Base-by-base conservation (phyloP, 53 echinoderm and acorn worm genomes). In the Mesocentrotus franciscanus region DNA sequence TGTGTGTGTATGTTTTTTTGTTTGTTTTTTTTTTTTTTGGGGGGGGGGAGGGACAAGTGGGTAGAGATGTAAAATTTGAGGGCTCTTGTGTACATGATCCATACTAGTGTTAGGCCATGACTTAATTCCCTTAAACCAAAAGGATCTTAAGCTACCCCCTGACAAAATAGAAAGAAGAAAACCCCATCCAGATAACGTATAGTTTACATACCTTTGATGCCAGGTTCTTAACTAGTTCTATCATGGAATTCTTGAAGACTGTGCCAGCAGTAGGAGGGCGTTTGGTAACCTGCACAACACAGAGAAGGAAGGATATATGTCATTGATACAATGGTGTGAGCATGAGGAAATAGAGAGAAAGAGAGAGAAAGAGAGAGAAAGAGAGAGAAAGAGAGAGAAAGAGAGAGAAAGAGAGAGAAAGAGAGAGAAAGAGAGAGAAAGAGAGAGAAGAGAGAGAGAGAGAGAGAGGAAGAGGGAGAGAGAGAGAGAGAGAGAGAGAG, bases 241-340 rank as follows among this genome's bases (percentile, higher is more conserved):
- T 98, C 99, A 99, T 99, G 89, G 99, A 99, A 33, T 92, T 98
- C 97, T 99, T 99, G 96, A 99, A 99, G 92, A 99, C 97, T 27
- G 99, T 99, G 29, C 98, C 99, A 26, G 99, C 99, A 32, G 98
- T 99, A 27, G 95, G 96, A 9, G 99, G 99, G 60, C 99, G 96
- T 95, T 99, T 99, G 64, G 99, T 99, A 4, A 99, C 99, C 99
- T 99, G 58, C 10, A 92, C 0, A 58, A 57, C 11, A 87, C 58
- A 27, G 58, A 11, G 29, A 57, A 87, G 6, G 20, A 0, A 56
- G 39, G 93, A 94, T 29, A 33, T 24, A 8, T 59, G 72, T 20
- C 30, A 56, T 56, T 33, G 76, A 42, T 75, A 92, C n/a, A 78
- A 66, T 20, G 36, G 10, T n/a, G 5, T 42, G 42, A 81, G 1